These are phyloP conservation scores for Elanoides forficatus DNA, from an alignment of 2,113 vertebrate genomes.

Conservation along the genomic window DNA sequence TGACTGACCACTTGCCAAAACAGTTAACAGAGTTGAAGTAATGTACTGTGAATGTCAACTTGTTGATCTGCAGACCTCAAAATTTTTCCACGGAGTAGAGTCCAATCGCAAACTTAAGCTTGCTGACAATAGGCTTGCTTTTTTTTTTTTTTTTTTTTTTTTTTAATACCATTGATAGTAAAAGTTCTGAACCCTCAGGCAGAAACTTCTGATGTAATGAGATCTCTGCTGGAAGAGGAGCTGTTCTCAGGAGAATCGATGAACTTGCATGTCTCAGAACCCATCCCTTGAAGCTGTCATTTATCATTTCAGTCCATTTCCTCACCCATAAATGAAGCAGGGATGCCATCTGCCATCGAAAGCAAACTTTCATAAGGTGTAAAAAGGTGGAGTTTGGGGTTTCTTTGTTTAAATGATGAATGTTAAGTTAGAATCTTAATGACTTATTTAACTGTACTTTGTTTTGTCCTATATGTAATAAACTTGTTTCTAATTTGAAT, in stretches of 20 bases:
- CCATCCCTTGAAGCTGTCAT: background rate
- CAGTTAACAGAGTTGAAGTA: background rate
- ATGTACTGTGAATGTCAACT: background rate
- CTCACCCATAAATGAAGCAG: background rate
- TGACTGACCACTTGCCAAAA: background rate
- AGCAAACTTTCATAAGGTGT: background rate
- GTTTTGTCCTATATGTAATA: background rate
- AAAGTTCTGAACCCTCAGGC: background rate
- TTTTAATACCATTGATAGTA: background rate
- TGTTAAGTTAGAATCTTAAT: background rate
- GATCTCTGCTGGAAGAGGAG: background rate
- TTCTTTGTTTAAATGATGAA: background rate
- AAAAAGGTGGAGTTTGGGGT: accelerated
- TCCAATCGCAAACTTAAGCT: background rate
- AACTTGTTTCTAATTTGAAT: background rate
- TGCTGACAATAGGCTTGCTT: background rate
- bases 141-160: background rate
- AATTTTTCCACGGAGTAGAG: background rate
- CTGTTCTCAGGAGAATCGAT: background rate
- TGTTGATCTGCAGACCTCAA: background rate
- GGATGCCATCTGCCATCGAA: background rate
- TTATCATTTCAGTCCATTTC: background rate
- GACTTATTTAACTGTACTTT: background rate
- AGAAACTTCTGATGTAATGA: background rate
- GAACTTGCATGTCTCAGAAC: background rate